Evolutionary conservation across 2,888 invertebrate genomes (phyloP).

Genomic region (Drosophila nigricruria): DNA sequence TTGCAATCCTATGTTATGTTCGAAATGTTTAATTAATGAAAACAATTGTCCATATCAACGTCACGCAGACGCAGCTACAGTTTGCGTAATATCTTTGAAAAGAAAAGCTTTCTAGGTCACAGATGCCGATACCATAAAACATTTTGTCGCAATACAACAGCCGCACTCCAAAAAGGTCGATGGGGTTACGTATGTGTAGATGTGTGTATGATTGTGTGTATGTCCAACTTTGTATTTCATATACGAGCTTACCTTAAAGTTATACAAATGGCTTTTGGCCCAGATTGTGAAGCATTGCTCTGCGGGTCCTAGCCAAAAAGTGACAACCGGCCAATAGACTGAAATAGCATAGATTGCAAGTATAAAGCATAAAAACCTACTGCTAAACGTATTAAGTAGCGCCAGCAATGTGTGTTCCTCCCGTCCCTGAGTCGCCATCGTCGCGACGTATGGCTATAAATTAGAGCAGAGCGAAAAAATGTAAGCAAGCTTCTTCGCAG

Average conservation of each 20-base stretch:
- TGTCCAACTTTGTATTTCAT: constrained; percentile 12
- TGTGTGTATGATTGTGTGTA: not conserved
- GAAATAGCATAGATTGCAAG: constrained; percentile 7
- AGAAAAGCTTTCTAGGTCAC: constrained; percentile 81
- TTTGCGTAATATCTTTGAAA: constrained; percentile 68
- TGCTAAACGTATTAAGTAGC: constrained; percentile 55
- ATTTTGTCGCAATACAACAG: constrained; percentile 40
- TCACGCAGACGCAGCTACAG: constrained; percentile 52
- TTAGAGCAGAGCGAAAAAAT: constrained; percentile 70
- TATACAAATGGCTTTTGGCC: constrained; percentile 54
- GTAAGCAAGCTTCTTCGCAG: constrained; percentile 61
- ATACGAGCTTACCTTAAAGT: constrained; percentile 25
- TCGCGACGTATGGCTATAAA: constrained; percentile 47
- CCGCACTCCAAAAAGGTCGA: constrained; percentile 59
- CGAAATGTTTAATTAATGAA: constrained; percentile 62
- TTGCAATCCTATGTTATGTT: constrained; percentile 6
- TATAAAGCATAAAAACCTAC: constrained; percentile 37
- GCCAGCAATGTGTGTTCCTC: constrained; percentile 19
- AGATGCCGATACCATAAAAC: constrained; percentile 29
- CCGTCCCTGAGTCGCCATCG: constrained; percentile 2
- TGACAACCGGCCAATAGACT: constrained; percentile 50
- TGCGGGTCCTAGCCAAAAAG: constrained; percentile 72
- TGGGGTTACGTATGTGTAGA: constrained; percentile 42
- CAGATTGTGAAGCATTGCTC: constrained; percentile 41
- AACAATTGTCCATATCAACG: constrained; percentile 60